Percentiles rank a stretch among this genome's conserved stretches.
Conservation (phyloP, 35 echinoderm and acorn worm species). For the Hemicentrotus pulcherrimus region DNA sequence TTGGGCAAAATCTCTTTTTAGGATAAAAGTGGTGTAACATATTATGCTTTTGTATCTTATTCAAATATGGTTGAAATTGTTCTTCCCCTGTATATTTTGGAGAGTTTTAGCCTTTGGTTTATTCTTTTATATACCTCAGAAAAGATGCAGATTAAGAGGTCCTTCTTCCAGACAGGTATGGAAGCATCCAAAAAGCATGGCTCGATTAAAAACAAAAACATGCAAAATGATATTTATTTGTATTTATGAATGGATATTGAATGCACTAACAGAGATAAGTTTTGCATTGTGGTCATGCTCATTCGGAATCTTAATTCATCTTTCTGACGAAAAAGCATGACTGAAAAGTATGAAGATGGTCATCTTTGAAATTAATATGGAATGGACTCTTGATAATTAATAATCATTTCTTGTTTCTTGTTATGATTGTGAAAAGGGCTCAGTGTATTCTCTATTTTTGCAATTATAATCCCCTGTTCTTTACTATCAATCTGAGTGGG, state of each 20-base stretch:
- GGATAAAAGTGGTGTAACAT: background rate
- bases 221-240: no score
- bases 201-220: background rate
- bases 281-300: background rate
- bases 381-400: background rate
- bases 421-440: background rate
- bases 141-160: conserved; percentile 34
- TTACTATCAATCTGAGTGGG: no score
- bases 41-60: background rate
- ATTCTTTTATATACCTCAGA: conserved; percentile 22
- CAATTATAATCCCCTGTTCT: background rate
- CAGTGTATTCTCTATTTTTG: background rate
- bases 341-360: background rate
- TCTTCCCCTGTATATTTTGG: background rate
- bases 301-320: background rate
- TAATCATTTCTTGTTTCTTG: background rate
- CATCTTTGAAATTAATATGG: background rate
- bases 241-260: background rate
- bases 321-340: background rate
- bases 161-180: conserved; percentile 34
- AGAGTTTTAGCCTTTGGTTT: background rate
- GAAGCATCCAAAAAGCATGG: background rate
- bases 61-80: background rate
- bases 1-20: no score
- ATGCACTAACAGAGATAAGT: background rate